Percentiles rank a stretch among this genome's conserved stretches.
These are phyloP conservation scores for Philereme vetulata DNA, from an alignment of 2,888 invertebrate species.

Conservation along the genomic window DNA sequence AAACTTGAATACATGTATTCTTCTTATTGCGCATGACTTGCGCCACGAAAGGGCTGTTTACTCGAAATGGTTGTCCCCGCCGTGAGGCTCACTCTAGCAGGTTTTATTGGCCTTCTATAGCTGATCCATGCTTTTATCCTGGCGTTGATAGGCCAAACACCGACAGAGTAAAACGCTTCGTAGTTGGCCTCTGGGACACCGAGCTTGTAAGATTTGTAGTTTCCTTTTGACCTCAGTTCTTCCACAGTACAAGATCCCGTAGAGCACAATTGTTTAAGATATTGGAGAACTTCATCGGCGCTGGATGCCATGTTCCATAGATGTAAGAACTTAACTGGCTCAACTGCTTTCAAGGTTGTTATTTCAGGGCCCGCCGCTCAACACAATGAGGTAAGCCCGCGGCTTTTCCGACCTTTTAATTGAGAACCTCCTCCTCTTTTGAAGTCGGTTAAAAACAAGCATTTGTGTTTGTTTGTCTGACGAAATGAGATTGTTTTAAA, in stretches of 20 bases:
- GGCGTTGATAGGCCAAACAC: slow-evolving; percentile 10
- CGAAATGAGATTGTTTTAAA: too few species aligned
- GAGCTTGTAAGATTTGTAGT: slow-evolving; percentile 26
- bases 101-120: too few species aligned
- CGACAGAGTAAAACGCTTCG: slow-evolving; percentile 4
- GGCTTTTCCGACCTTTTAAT: too few species aligned
- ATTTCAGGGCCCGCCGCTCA: slow-evolving; percentile 16
- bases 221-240: slow-evolving; percentile 32
- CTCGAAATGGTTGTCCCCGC: too few species aligned
- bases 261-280: too few species aligned
- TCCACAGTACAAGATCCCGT: slow-evolving; percentile 28
- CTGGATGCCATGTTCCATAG: slow-evolving; percentile 42
- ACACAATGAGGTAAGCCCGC: slow-evolving; percentile 7
- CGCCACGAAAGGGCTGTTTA: too few species aligned
- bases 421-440: too few species aligned
- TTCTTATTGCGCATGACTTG: not conserved
- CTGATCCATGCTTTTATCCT: too few species aligned
- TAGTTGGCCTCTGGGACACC: slow-evolving; percentile 4
- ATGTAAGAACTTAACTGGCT: slow-evolving; percentile 31
- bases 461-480: too few species aligned
- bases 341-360: slow-evolving; percentile 19
- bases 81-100: too few species aligned
- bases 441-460: too few species aligned
- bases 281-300: slow-evolving; percentile 25
- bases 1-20: not conserved